Evolutionary conservation across 92 coral and sea anemone genomes (phyloP).

Genomic region (Parazoanthus atlanticus): DNA sequence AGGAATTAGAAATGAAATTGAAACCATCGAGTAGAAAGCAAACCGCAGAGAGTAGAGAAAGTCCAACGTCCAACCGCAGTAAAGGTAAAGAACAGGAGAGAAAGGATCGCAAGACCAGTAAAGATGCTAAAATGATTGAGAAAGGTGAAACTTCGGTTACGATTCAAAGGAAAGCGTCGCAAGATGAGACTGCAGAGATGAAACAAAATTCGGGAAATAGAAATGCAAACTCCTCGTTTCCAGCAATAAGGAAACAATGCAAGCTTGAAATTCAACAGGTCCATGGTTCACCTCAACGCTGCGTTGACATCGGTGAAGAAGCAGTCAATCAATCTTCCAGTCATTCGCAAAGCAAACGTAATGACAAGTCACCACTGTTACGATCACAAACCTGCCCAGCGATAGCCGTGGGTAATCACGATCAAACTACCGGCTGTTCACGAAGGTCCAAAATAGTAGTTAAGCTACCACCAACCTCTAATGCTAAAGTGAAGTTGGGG

Average conservation of each 20-base stretch:
- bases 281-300: too few species aligned
- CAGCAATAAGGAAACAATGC: neutral
- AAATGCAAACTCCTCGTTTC: neutral
- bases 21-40: neutral
- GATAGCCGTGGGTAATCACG: neutral
- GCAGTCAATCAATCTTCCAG: neutral
- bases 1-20: conserved; percentile 28
- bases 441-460: neutral
- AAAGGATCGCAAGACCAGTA: neutral
- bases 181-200: neutral
- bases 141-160: neutral
- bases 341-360: neutral
- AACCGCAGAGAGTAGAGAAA: neutral
- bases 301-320: neutral
- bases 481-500: neutral
- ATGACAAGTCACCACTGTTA: neutral
- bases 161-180: neutral
- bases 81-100: neutral
- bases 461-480: conserved; percentile 30
- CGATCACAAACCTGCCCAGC: conserved; percentile 39
- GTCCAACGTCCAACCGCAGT: neutral
- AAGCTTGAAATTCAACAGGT: neutral
- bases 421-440: neutral
- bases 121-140: neutral
- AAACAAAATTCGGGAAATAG: neutral